phyloP scores from a whole-genome alignment of 2,113 vertebrate species.

The Ardeotis arabs region DNA sequence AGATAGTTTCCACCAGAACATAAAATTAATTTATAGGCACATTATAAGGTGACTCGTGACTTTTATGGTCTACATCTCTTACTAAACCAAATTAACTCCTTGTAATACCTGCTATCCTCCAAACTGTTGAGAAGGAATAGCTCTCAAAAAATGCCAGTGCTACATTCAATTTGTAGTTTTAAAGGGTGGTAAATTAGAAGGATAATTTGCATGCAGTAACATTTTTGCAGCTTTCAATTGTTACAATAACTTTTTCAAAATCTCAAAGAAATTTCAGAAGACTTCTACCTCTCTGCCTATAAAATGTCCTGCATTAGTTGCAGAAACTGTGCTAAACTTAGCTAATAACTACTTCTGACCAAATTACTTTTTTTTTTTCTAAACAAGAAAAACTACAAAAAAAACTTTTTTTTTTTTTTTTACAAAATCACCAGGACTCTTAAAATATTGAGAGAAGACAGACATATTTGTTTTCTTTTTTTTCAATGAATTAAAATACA shows the following conservation, averaged over 20 bases:
- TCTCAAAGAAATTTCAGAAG: not conserved
- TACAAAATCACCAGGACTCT: not conserved
- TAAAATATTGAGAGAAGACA: not conserved
- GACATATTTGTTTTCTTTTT: rapidly evolving
- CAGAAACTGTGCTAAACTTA: not conserved
- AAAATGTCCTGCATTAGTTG: not conserved
- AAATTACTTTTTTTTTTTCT: not conserved
- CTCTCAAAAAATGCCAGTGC: not conserved
- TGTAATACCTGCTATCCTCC: not conserved
- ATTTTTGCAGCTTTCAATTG: not conserved
- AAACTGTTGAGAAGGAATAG: not conserved
- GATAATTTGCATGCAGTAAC: not conserved
- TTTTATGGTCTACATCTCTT: not conserved
- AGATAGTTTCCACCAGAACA: not conserved
- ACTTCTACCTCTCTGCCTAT: not conserved
- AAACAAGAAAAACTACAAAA: not conserved
- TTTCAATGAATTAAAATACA: not conserved
- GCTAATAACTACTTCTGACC: not conserved
- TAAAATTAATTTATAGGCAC: not conserved
- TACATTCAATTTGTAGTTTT: not conserved
- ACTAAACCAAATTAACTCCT: not conserved
- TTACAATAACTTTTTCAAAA: not conserved
- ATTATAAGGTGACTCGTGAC: not conserved
- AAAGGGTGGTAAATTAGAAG: not conserved
- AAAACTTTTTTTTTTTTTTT: not conserved